phyloP scores from a whole-genome alignment of 2,797 vertebrate species.

The Syncerus caffer region DNA sequence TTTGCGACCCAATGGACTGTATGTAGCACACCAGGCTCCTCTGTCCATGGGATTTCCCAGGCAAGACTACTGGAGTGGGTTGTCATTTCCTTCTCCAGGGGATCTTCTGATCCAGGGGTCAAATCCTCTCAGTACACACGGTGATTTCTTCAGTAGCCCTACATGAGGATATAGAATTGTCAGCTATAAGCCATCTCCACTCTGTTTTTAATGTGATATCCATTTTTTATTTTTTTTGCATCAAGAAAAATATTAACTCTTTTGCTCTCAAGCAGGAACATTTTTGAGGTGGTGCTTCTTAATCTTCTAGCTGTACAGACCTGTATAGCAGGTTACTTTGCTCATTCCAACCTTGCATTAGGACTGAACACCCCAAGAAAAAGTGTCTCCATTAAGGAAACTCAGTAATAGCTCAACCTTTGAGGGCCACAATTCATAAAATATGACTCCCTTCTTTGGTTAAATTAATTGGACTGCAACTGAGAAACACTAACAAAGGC shows the following conservation, averaged over 20 bases:
- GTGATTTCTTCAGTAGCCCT: neutral
- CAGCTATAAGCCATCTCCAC: neutral
- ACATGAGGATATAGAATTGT: neutral
- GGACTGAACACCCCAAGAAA: neutral
- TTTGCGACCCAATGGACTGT: neutral
- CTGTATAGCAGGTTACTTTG: neutral
- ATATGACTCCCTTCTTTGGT: neutral
- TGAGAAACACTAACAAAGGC: conserved; percentile 41
- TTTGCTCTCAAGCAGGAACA: neutral
- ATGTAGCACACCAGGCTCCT: neutral
- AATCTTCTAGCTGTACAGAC: neutral
- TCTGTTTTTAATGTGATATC: neutral
- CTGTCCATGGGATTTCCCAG: neutral
- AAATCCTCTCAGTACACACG: neutral
- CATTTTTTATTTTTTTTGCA: neutral
- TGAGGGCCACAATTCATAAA: conserved; percentile 14
- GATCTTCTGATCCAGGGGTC: neutral
- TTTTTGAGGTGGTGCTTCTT: neutral
- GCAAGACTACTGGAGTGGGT: neutral
- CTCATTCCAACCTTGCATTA: neutral
- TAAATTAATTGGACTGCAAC: conserved; percentile 23
- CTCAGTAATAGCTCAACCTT: neutral
- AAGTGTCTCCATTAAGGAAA: neutral
- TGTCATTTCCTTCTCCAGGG: neutral
- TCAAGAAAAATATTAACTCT: neutral